These are phyloP conservation scores for Naso thynnoides DNA, from an alignment of 2,797 vertebrate genomes.

Conservation along the genomic window DNA sequence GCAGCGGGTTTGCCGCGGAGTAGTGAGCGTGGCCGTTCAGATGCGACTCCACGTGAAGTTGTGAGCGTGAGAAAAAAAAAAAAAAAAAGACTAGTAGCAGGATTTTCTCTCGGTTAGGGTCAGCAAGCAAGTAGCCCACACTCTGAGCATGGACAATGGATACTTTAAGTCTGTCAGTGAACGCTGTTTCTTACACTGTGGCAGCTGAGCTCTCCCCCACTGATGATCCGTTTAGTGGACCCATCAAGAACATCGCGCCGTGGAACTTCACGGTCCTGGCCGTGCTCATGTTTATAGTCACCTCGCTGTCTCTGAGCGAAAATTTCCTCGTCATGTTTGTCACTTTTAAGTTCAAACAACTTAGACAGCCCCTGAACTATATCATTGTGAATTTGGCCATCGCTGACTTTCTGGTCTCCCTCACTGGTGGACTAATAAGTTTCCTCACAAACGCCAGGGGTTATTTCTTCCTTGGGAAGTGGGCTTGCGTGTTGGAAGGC, in stretches of 20 bases:
- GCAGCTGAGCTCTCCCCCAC: conserved; percentile 49
- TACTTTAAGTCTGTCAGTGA: conserved; percentile 75
- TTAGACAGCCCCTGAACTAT: conserved; percentile 92
- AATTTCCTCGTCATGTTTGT: conserved; percentile 93
- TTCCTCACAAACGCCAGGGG: conserved; percentile 90
- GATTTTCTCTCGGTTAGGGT: conserved; percentile 14
- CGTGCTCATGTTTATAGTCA: conserved; percentile 90
- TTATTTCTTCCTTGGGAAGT: conserved; percentile 91
- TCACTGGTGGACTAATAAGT: conserved; percentile 90
- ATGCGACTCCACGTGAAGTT: conserved; percentile 49
- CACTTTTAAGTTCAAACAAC: conserved; percentile 89
- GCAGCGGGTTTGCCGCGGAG: not conserved
- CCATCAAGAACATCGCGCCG: conserved; percentile 84
- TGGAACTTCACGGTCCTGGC: conserved; percentile 93
- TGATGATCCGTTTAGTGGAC: conserved; percentile 85
- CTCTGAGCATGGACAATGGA: conserved; percentile 81
- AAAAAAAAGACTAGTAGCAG: not conserved
- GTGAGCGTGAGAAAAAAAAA: conserved; percentile 29
- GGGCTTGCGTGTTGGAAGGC: conserved; percentile 92
- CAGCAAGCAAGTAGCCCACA: not conserved
- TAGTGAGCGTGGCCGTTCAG: conserved; percentile 1
- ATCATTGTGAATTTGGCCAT: conserved; percentile 92
- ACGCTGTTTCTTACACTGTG: conserved; percentile 81
- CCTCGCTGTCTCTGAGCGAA: conserved; percentile 88
- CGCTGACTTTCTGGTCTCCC: conserved; percentile 92